phyloP scores from a whole-genome alignment of 2,797 vertebrate genomes.

The Oreortyx pictus region DNA sequence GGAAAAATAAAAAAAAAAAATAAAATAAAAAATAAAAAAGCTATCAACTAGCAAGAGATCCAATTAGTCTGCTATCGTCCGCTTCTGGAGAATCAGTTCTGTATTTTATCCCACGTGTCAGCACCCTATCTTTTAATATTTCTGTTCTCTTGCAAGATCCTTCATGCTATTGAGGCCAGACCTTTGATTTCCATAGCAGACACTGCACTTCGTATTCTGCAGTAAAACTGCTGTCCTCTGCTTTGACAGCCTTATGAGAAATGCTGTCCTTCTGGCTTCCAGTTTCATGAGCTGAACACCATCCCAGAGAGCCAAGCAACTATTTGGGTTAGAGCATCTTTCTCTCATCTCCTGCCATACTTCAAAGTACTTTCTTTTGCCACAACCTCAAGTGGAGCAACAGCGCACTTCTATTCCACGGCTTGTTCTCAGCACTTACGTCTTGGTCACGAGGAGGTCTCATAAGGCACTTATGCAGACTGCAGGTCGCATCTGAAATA shows the following conservation, averaged over 20 bases:
- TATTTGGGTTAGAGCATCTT: background rate
- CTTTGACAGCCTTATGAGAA: slow-evolving; percentile 10
- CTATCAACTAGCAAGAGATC: background rate
- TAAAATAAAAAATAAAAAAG: no score
- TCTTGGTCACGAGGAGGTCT: background rate
- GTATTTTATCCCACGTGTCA: background rate
- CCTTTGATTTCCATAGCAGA: background rate
- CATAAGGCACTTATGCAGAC: background rate
- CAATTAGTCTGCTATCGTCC: background rate
- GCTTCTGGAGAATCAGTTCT: background rate
- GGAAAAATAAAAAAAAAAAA: background rate
- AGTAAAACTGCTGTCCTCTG: background rate
- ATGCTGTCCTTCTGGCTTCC: background rate
- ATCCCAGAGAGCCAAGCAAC: background rate
- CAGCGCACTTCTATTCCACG: background rate
- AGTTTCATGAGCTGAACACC: background rate
- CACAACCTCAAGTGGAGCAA: background rate
- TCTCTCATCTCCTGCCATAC: background rate
- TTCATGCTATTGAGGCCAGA: background rate
- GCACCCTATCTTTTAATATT: background rate
- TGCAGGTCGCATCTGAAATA: background rate
- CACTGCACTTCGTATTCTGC: background rate
- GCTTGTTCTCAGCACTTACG: background rate
- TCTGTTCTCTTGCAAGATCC: background rate
- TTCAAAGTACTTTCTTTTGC: background rate